Evolutionary conservation across 1,140 invertebrate genomes (phyloP), one percentile per base, ranked within the genome.

Genomic region (Orchestia grillus): DNA sequence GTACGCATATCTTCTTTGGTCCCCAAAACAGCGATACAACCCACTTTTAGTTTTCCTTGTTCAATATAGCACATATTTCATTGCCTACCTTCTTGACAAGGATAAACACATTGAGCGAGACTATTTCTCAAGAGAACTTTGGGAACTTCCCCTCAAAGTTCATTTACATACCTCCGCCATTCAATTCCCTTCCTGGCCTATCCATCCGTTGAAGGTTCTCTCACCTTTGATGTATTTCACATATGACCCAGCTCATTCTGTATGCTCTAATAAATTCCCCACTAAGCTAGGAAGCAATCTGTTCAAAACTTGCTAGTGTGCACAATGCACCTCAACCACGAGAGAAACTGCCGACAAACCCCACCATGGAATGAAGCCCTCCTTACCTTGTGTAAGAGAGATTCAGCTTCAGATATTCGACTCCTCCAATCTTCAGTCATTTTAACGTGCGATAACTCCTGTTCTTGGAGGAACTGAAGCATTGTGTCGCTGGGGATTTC

Each of bases 381-480:
- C 43, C 8, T 94, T 94, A 94, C 92, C 92, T 94, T 15, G 41
- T 47, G 43, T 45, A 94, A 40, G 6, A 94, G 92, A 45, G 92
- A 45, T 94, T 94, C 92, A 44, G 92, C 92, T 94, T 94, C 92
- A 36, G 92, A 94, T 45, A 94, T 47, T 47, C 44, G 92, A 94
- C 43, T 47, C 44, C 44, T 94, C 92, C 92, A 94, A 40, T 94
- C 92, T 94, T 94, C 92, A 1, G 44, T 47, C 43, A 47, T 45
- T 45, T 94, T 94, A 40, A 44, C 44, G 92, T 94, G 92, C 36
- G 44, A 40, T 16, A 94, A 40, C 92, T 94, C 92, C 36, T 94
- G 92, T 47, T 94, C 92, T 45, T 94, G 92, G 19, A 94, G 92
- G 44, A 94, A 15, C 44, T 94, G 44, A 16, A 94, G 92, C 92